A percentile compares a stretch with the other conserved stretches of the same genome.
phyloP scores from a whole-genome alignment of 1,140 invertebrate genomes.

The Paralvinella palmiformis region DNA sequence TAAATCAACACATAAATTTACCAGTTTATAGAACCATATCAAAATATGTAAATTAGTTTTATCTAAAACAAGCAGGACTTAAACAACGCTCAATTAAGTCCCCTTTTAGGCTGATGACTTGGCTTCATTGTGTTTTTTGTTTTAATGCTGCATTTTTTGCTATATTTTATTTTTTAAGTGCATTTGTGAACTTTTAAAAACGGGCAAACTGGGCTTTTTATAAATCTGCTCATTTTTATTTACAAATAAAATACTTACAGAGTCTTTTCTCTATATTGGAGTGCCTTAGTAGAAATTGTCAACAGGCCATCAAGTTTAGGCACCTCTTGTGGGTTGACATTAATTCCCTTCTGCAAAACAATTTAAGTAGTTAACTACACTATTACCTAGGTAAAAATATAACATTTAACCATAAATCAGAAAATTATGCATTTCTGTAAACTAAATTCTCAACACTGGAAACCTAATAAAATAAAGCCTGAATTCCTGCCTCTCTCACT shows the following conservation, averaged over 20 bases:
- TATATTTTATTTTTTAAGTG: not conserved
- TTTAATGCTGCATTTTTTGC: not conserved
- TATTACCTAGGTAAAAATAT: not conserved
- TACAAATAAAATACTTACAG: not conserved
- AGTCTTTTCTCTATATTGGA: not conserved
- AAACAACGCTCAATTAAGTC: too few relatives aligned
- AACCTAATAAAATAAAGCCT: not conserved
- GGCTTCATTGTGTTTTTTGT: not conserved
- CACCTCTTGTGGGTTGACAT: too few relatives aligned
- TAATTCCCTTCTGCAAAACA: not conserved
- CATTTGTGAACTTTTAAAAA: not conserved
- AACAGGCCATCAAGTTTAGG: not conserved
- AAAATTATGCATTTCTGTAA: not conserved
- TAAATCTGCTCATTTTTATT: not conserved
- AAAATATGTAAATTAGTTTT: too few relatives aligned
- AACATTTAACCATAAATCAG: not conserved
- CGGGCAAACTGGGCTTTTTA: not conserved
- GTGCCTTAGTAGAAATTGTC: constrained; percentile 4
- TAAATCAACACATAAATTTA: too few relatives aligned
- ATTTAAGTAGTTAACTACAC: not conserved
- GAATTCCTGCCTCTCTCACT: not conserved
- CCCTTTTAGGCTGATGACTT: too few relatives aligned
- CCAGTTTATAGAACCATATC: too few relatives aligned
- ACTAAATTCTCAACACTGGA: not conserved
- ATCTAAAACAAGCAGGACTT: too few relatives aligned